Conservation (phyloP, 92 coral and sea anemone genomes). For the Micromussa lordhowensis region DNA sequence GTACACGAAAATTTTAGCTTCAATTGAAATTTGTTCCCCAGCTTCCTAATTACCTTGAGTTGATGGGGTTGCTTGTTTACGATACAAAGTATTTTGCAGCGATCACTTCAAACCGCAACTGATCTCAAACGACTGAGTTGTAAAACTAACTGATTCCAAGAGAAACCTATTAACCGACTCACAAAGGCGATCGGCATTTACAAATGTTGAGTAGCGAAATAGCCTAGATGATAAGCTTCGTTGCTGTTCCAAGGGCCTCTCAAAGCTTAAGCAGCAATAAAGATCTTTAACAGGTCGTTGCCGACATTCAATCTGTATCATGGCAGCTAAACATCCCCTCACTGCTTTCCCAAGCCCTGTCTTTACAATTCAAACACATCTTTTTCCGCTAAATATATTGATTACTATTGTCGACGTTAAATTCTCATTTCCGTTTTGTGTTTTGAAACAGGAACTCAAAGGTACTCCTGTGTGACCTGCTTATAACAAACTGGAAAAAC, state of each 20-base stretch:
- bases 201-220: not conserved
- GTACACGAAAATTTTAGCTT: not conserved
- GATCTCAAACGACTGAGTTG: too few relatives aligned
- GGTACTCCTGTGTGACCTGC: not conserved
- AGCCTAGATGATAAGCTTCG: not conserved
- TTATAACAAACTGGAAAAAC: not conserved
- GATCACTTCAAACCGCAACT: not conserved
- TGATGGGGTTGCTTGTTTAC: not conserved
- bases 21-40: not conserved
- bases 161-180: not conserved
- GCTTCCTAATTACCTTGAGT: not conserved
- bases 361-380: not conserved
- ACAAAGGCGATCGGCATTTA: not conserved
- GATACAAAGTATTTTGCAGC: not conserved
- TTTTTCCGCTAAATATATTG: slow-evolving; percentile 11
- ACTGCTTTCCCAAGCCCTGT: not conserved
- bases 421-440: slow-evolving; percentile 11
- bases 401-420: not conserved
- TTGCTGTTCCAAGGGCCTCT: slow-evolving; percentile 11
- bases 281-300: not conserved
- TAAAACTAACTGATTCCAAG: not conserved
- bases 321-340: not conserved
- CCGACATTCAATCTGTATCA: not conserved
- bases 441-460: not conserved
- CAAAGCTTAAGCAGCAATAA: not conserved